Evolutionary conservation across 2,888 invertebrate genomes (phyloP).

Genomic region (Tortricodes alternella): DNA sequence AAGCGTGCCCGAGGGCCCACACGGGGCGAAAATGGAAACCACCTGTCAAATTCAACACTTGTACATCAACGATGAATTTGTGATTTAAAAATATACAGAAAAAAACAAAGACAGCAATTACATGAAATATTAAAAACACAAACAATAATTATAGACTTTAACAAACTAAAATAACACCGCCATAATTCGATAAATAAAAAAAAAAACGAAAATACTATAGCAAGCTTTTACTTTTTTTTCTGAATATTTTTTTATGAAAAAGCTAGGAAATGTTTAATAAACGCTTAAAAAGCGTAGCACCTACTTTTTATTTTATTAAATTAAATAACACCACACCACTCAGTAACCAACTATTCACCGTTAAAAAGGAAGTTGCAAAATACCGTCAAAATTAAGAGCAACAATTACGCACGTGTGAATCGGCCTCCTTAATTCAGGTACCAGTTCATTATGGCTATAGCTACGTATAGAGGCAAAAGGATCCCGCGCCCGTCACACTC

Average conservation of each 20-base stretch:
- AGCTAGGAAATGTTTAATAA: not conserved
- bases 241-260: no score
- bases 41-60: conserved; percentile 20
- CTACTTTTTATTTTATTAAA: no score
- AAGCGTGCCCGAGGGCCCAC: conserved; percentile 59
- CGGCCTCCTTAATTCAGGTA: conserved; percentile 68
- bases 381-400: conserved; percentile 9
- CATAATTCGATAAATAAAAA: no score
- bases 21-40: conserved; percentile 53
- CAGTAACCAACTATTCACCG: conserved; percentile 10
- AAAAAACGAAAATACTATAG: no score
- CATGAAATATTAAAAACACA: no score
- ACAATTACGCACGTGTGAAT: conserved; percentile 50
- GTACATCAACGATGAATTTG: not conserved
- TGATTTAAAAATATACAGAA: not conserved
- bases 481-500: conserved; percentile 73
- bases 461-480: conserved; percentile 70
- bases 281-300: not conserved
- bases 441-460: conserved; percentile 74
- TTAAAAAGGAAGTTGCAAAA: conserved; percentile 23
- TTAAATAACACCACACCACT: no score
- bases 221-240: no score
- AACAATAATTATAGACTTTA: no score
- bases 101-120: not conserved
- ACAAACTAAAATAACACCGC: no score